Conservation (phyloP, 2,113 vertebrate genomes). For the Protobothrops flavoviridis region DNA sequence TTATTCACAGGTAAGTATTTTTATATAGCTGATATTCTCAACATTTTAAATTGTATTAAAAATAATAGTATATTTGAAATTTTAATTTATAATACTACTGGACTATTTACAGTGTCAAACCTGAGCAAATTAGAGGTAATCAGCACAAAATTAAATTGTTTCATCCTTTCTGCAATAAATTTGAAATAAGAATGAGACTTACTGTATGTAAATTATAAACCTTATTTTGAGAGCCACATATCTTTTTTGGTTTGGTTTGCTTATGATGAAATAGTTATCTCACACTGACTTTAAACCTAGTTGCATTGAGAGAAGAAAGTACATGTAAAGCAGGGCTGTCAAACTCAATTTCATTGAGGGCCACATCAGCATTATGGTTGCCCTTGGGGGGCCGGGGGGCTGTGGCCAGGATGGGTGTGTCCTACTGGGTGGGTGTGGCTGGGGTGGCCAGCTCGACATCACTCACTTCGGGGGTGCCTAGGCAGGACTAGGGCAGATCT, state of each 20-base stretch:
- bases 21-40: background rate
- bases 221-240: background rate
- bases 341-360: too few relatives aligned
- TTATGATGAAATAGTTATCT: background rate
- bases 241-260: background rate
- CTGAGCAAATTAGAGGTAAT: background rate
- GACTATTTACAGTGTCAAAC: background rate
- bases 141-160: background rate
- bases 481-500: too few relatives aligned
- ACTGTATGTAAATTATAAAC: background rate
- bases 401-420: too few relatives aligned
- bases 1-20: conserved; percentile 89
- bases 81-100: background rate
- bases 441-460: too few relatives aligned
- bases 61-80: background rate
- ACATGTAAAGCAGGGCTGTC: background rate
- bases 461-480: too few relatives aligned
- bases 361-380: too few relatives aligned
- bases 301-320: background rate
- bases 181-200: background rate
- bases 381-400: too few relatives aligned
- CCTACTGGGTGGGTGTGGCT: too few relatives aligned
- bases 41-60: background rate
- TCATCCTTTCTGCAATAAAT: background rate
- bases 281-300: background rate